A percentile compares a stretch with the other conserved stretches of the same genome.
These are phyloP conservation scores for Apis dorsata DNA, from an alignment of 1,140 invertebrate genomes.

Conservation along the genomic window DNA sequence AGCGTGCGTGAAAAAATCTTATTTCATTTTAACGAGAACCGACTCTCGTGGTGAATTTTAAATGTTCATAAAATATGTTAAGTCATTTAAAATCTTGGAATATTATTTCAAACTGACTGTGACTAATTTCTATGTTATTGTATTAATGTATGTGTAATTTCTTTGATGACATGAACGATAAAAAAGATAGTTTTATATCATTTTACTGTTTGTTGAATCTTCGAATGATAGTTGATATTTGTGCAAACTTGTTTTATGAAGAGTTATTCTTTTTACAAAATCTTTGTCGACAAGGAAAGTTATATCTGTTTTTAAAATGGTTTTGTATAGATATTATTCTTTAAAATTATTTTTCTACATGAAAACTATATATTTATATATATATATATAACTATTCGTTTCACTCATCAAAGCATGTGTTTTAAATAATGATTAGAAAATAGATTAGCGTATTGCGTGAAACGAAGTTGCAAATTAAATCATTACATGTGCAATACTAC, in stretches of 20 bases:
- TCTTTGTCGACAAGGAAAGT: no score
- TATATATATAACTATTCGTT: background rate
- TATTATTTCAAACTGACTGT: background rate
- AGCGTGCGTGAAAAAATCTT: background rate
- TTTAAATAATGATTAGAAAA: background rate
- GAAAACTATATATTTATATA: no score
- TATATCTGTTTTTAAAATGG: no score
- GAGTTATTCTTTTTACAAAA: background rate
- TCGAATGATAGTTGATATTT: background rate
- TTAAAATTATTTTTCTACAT: no score
- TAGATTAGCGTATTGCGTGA: background rate
- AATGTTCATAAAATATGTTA: background rate
- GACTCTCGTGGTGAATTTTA: background rate
- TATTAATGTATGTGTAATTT: background rate
- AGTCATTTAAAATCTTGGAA: background rate
- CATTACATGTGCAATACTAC: conserved; percentile 2
- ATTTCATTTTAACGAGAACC: background rate
- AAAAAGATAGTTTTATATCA: background rate
- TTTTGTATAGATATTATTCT: no score
- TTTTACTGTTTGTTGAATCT: background rate
- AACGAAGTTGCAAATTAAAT: conserved; percentile 24
- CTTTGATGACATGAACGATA: background rate
- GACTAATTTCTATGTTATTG: conserved; percentile 5
- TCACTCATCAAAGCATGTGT: background rate
- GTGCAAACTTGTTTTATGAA: background rate